Conservation (phyloP, 2,888 invertebrate genomes). For the Noctuana brunneofusca region DNA sequence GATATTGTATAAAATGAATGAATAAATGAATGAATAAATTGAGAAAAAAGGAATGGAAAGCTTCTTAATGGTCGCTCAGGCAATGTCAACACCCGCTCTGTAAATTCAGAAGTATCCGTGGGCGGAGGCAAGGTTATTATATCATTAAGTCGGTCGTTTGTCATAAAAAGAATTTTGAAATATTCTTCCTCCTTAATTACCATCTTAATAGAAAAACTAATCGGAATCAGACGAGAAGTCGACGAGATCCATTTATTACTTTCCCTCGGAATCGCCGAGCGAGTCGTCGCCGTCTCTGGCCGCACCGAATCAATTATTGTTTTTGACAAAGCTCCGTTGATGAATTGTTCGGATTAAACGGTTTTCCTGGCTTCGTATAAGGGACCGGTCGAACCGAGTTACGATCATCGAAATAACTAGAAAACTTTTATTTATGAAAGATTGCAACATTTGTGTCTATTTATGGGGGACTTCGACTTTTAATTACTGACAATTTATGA, state of each 20-base stretch:
- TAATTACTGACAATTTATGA: too few species aligned
- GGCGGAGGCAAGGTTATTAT: background rate
- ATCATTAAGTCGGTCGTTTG: background rate
- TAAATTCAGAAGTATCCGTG: background rate
- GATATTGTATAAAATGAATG: background rate
- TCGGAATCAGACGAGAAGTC: slow-evolving; percentile 8
- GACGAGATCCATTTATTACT: slow-evolving; percentile 10
- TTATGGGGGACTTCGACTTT: too few species aligned
- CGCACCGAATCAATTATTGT: slow-evolving; percentile 31
- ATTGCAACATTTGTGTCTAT: background rate
- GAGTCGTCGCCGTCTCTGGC: background rate
- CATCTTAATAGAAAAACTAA: slow-evolving; percentile 16
- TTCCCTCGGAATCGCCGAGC: background rate
- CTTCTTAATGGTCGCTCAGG: background rate
- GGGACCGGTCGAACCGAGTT: background rate
- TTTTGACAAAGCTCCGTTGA: slow-evolving; percentile 35
- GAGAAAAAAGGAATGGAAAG: background rate
- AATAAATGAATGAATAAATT: background rate
- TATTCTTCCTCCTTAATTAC: slow-evolving; percentile 13
- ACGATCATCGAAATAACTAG: background rate
- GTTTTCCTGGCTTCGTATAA: slow-evolving; percentile 13
- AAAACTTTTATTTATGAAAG: background rate
- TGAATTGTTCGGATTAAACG: slow-evolving; percentile 34
- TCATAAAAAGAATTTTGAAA: background rate
- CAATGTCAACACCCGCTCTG: background rate